These are phyloP conservation scores for Drosophila quadrilineata DNA, from an alignment of 1,140 invertebrate genomes.

Conservation along the genomic window DNA sequence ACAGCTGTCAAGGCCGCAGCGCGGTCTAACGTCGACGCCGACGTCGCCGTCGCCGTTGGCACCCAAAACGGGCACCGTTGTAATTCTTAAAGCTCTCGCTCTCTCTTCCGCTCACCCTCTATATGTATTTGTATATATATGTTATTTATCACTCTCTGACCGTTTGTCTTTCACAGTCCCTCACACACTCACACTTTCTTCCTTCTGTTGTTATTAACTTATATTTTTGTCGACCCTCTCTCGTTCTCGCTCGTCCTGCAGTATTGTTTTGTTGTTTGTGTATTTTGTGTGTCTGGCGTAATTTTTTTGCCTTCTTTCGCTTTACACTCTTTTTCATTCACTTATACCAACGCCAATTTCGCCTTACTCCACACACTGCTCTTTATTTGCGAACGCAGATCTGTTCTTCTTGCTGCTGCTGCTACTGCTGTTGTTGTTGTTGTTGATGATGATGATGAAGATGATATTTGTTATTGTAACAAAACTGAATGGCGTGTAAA, in stretches of 20 bases:
- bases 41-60: neutral
- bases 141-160: neutral
- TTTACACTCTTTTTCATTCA: neutral
- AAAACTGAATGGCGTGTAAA: constrained; percentile 19
- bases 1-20: constrained; percentile 39
- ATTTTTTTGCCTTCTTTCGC: constrained; percentile 6
- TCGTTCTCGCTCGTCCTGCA: constrained; percentile 16
- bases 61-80: constrained; percentile 26
- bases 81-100: constrained; percentile 12
- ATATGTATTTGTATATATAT: neutral
- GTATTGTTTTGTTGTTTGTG: constrained; percentile 9
- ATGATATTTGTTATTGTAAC: constrained; percentile 19
- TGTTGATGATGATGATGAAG: too few relatives aligned
- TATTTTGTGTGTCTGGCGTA: constrained; percentile 34
- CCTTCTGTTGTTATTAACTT: neutral
- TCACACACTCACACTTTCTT: neutral
- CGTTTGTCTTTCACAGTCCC: too few relatives aligned
- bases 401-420: too few relatives aligned
- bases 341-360: neutral
- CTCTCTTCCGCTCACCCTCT: neutral
- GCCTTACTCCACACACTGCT: neutral
- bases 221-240: neutral
- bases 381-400: constrained; percentile 26
- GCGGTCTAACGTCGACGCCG: constrained; percentile 3
- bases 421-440: neutral